Conservation (phyloP, 2,113 vertebrate species). For the Ptilorrhoa leucosticta region DNA sequence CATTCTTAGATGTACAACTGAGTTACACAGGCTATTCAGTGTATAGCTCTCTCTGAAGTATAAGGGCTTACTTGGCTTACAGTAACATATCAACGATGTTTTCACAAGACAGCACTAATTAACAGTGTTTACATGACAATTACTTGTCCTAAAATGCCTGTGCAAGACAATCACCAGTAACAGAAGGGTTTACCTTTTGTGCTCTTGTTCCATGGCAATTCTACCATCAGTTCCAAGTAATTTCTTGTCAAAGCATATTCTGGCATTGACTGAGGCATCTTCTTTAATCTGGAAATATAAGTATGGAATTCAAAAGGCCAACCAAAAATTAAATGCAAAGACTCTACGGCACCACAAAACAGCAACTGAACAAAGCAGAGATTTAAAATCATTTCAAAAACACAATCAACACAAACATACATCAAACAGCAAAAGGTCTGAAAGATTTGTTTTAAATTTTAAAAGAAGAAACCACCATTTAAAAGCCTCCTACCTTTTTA, state of each 20-base stretch:
- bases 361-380: background rate
- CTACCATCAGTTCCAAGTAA: constrained; percentile 97
- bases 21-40: background rate
- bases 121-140: background rate
- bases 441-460: background rate
- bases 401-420: background rate
- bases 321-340: background rate
- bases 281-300: constrained; percentile 82
- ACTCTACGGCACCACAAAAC: background rate
- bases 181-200: constrained; percentile 76
- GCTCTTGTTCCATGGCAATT: constrained; percentile 92
- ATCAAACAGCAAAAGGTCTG: background rate
- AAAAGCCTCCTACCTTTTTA: constrained; percentile 81
- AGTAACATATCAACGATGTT: background rate
- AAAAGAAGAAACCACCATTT: background rate
- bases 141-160: background rate
- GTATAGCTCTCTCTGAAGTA: background rate
- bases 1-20: background rate
- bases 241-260: constrained; percentile 93
- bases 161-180: background rate
- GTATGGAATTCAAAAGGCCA: background rate
- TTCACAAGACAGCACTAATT: background rate
- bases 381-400: background rate
- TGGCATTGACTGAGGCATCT: constrained; percentile 98
- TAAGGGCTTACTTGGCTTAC: background rate